Evolutionary conservation across 2,888 invertebrate genomes (phyloP), one percentile per base, ranked within the genome.

Genomic region (Macropis europaea): DNA sequence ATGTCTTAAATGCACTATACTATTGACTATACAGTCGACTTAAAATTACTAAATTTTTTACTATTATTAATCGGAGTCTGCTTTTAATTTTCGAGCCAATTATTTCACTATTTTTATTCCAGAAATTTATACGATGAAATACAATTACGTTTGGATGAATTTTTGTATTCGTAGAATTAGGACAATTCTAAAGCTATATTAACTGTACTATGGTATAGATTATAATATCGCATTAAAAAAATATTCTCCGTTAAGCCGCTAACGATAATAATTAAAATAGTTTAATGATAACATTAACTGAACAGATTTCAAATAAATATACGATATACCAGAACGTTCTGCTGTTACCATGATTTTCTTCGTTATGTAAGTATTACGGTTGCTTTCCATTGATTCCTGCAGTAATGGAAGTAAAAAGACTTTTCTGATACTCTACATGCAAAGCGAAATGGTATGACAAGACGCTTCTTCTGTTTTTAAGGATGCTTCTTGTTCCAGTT

Each of bases 321-420:
- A 15, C n/a, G 30, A 43, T 13, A 57, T 50, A 43, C 42, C 30
- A 32, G 50, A 57, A 67, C 9, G 19, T 67, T 15, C 26, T 24
- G 15, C 26, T 32, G 28, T 59, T 59, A 68, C 40, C 69, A 52
- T 47, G 59, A 47, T 40, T 52, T 59, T 52, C 32, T 47, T 59
- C 59, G 59, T 68, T 69, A 68, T 26, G 28, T 7, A 28, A 52
- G 69, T 15, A 70, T 59, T 69, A 59, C 32, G 11, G 40, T 38
- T 53, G 34, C 30, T 69, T 47, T 43, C 13, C 45, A 3, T n/a
- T 34, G 28, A 38, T 52, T 59, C 43, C 32, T 17, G 38, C 13
- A 30, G 24, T 26, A 56, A 64, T 48, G 36, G 36, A 56, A 50
- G 38, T 26, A 57, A 24, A 9, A 45, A 43, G 50, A 45, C 45